Conservation (phyloP, 2,797 vertebrate species). For the Smutsia gigantea region DNA sequence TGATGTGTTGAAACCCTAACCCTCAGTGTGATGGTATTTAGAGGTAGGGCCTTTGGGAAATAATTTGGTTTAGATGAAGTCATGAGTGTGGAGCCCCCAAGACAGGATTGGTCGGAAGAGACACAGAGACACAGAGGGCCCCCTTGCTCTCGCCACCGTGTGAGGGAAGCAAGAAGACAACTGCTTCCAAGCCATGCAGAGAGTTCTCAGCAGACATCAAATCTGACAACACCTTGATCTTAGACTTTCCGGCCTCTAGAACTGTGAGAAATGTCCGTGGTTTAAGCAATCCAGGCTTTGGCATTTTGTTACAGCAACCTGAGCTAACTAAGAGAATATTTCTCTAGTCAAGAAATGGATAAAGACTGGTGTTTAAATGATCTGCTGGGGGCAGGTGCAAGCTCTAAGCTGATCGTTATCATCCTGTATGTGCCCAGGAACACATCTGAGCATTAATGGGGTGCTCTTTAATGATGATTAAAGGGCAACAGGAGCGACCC, state of each 20-base stretch:
- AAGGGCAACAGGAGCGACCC: not conserved
- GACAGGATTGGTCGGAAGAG: not conserved
- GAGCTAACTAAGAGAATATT: not conserved
- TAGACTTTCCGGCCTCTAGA: not conserved
- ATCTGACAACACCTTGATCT: not conserved
- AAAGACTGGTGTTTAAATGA: not conserved
- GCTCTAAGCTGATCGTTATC: not conserved
- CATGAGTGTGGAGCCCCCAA: not conserved
- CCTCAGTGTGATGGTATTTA: not conserved
- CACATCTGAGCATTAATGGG: not conserved
- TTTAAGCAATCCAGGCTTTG: no score
- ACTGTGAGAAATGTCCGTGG: no score
- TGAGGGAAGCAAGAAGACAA: not conserved
- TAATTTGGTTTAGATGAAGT: not conserved
- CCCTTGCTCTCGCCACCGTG: not conserved
- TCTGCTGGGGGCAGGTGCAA: not conserved
- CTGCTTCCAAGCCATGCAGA: not conserved
- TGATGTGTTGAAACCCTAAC: not conserved
- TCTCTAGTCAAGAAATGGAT: not conserved
- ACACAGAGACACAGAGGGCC: no score
- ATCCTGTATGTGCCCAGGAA: not conserved
- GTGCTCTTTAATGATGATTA: not conserved
- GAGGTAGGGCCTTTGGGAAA: not conserved
- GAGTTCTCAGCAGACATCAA: not conserved
- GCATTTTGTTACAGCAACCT: no score